Evolutionary conservation across 2,797 vertebrate species (phyloP).

Genomic region (Okamejei kenojei): DNA sequence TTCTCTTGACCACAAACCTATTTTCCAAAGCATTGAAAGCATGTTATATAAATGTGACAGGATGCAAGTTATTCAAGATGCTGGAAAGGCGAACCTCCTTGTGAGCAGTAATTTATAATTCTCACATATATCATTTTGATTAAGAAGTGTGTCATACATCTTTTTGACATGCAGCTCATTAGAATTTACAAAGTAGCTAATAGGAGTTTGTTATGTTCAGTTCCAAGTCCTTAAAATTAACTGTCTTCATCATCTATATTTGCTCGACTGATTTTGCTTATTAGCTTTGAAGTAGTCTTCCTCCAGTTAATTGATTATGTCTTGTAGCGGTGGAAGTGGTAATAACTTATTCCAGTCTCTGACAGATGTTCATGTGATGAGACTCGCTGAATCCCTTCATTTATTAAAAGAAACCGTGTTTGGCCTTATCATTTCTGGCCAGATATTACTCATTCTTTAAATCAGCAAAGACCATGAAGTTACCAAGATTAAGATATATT

Average conservation of each 20-base stretch:
- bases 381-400: conserved; percentile 3
- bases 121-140: conserved; percentile 7
- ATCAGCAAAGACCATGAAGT: not conserved
- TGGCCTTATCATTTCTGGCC: conserved; percentile 10
- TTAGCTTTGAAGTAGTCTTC: conserved; percentile 24
- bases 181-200: conserved; percentile 1
- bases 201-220: conserved; percentile 28
- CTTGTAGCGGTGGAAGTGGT: conserved; percentile 15
- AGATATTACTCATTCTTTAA: not conserved
- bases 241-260: not conserved
- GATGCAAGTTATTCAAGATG: not conserved
- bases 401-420: not conserved
- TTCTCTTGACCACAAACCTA: not conserved
- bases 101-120: not conserved
- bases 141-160: conserved; percentile 4
- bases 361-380: conserved; percentile 21
- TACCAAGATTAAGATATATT: not conserved
- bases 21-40: not conserved
- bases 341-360: conserved; percentile 17
- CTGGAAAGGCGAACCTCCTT: not conserved
- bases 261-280: conserved; percentile 18
- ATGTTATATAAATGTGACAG: not conserved
- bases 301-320: conserved; percentile 21
- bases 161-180: conserved; percentile 20
- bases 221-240: conserved; percentile 14